Base-by-base conservation (phyloP, 1,140 invertebrate genomes). In the Drosophila virilis region DNA sequence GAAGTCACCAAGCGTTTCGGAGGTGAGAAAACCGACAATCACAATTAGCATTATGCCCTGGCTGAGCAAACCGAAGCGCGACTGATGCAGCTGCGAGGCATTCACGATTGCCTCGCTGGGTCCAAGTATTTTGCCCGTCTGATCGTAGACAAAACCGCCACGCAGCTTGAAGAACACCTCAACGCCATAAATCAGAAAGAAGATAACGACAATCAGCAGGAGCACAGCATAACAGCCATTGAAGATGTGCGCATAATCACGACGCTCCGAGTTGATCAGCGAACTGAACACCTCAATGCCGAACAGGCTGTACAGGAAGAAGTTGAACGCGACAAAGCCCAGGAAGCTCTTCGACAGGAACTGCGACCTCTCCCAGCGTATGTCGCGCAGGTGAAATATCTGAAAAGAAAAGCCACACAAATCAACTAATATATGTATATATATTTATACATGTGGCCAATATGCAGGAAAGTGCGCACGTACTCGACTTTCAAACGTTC, bases 151-250 rank as follows among this genome's bases (percentile, higher is more conserved):
- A 52, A 94, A 94, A 57, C 92, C 93, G 35, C 93, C 93, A 48
- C 93, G 93, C 92, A 98, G 96, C 95, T 98, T 98, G 90, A 98
- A 98, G 92, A 96, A 98, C 1, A 98, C 97, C 94, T 98, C 97
- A 8, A 98, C 96, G 28, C 98, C 98, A 92, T 98, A 99, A 60
- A 98, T 97, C 37, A 99, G 94, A 93, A 98, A 98, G 93, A 98
- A 98, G 7, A 98, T 94, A 28, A 98, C 97, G 32, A 98, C 97
- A 57, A 98, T 96, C 81, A 98, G 96, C 43, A 98, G 94, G 10
- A 98, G 93, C 9, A 97, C 95, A 10, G 97, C 98, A 92, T 98
- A 98, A 91, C 97, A 97, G 6, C 97, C 97, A 92, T 98, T 98
- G 92, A 98, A 98, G 7, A 98, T 94, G 90, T 97, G 96, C 4